Base-by-base conservation (phyloP, 2,888 invertebrate species). In the Strigamia maritima region DNA sequence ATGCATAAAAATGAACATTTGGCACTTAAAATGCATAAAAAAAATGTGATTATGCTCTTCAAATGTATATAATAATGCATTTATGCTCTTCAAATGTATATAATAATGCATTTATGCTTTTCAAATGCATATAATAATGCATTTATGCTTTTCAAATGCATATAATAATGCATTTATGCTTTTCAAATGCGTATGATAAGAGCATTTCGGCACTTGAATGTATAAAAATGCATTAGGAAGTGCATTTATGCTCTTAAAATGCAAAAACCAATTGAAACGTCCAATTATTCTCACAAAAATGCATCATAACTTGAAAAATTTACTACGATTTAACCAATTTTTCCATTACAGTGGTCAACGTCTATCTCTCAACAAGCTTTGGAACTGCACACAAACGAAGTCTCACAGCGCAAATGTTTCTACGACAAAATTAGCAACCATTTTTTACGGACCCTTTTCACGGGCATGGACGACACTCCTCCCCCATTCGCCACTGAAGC, bases 391-490 rank as follows among this genome's bases (percentile, higher is more conserved):
- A 91, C 91, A 82, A 94, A 94, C 82, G 98, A 98, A 87, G 89
- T 94, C 12, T 88, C 89, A 4, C 87, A 92, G 12, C 89, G 98
- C 60, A 91, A 92, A 82, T 91, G 92, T 10, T 97, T 97, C 85
- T 91, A 92, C 82, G 84, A 87, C 0, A 89, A 91, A 81, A 93
- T 95, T 83, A 93, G 94, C 28, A 93, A 93, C 0, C 98, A 90
- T 84, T 90, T 90, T 82, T 88, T 98, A 7, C 91, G 91, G 81
- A 90, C 91, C 14, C 87, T 98, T 65, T 98, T 98, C 86, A 94
- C 94, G 0, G 97, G 97, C 0, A 90, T 98, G 89, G 92, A 92
- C 78, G 97, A 97, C 84, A 87, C 92, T 81, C 94, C 95, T 0
- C 92, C 93, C 2, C 88, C 91, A 0, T 97, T 93, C 86, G 95